Evolutionary conservation across 2,888 invertebrate species (phyloP).

Genomic region (Agrochola macilenta): DNA sequence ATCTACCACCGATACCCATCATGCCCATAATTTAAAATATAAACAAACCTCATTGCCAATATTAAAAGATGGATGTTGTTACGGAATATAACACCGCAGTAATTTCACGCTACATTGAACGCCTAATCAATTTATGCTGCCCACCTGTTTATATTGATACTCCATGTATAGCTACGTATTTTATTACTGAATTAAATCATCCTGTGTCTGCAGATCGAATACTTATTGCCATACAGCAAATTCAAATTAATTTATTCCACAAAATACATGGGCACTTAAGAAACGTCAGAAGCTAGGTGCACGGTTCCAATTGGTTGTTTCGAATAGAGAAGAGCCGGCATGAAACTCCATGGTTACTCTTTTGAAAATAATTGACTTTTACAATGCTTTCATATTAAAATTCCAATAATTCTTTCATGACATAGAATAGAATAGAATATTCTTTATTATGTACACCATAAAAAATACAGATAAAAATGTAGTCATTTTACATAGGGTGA

Average conservation of each 20-base stretch:
- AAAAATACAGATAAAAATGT: no score
- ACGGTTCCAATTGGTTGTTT: not conserved
- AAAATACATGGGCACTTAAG: no score
- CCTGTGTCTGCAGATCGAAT: not conserved
- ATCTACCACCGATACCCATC: not conserved
- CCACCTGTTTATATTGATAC: slow-evolving; percentile 59
- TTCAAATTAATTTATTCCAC: not conserved
- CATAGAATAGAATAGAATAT: no score
- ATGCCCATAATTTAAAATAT: slow-evolving; percentile 12
- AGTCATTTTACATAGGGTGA: no score
- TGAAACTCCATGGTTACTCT: not conserved
- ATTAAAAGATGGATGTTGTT: slow-evolving; percentile 2
- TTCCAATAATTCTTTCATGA: no score
- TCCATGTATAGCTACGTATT: not conserved
- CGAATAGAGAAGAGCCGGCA: not conserved
- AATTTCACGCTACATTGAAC: slow-evolving; percentile 70
- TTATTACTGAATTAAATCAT: not conserved
- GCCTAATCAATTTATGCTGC: slow-evolving; percentile 61
- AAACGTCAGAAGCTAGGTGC: not conserved
- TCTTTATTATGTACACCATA: no score
- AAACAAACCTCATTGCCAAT: slow-evolving; percentile 19
- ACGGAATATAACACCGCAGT: slow-evolving; percentile 14
- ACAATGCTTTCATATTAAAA: no score
- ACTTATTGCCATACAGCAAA: not conserved
- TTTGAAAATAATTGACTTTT: no score